These are phyloP conservation scores for Polyommatus icarus DNA, from an alignment of 2,888 invertebrate species.

Conservation along the genomic window DNA sequence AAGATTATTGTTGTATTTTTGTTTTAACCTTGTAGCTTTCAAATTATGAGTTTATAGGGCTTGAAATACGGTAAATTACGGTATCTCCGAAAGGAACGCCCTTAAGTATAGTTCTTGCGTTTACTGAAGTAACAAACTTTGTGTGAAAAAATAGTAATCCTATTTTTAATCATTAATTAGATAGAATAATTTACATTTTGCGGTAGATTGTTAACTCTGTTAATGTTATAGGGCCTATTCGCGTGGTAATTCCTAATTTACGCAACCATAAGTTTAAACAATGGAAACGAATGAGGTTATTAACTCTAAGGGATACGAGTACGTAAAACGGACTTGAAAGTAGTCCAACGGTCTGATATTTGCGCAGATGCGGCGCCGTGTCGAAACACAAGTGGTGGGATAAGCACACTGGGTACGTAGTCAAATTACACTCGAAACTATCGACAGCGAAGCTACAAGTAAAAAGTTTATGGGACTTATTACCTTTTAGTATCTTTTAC, in stretches of 20 bases:
- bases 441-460: background rate
- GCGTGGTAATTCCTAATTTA: background rate
- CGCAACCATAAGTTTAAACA: conserved; percentile 16
- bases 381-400: conserved; percentile 32
- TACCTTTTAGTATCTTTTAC: too few relatives aligned
- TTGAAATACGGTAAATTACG: too few relatives aligned
- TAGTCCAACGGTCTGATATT: conserved; percentile 66
- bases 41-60: too few relatives aligned
- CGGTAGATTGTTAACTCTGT: background rate
- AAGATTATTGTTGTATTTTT: too few relatives aligned
- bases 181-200: background rate
- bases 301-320: conserved; percentile 49
- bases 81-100: too few relatives aligned
- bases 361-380: conserved; percentile 36
- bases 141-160: too few relatives aligned
- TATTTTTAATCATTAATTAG: background rate
- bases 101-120: too few relatives aligned
- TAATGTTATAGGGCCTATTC: background rate
- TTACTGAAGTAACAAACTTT: too few relatives aligned
- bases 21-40: too few relatives aligned
- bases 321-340: conserved; percentile 57
- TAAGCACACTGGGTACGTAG: background rate
- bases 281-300: conserved; percentile 26
- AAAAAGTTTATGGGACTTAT: too few relatives aligned
- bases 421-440: background rate